Conservation (phyloP, 2,888 invertebrate species). For the Calephelis perditalis region DNA sequence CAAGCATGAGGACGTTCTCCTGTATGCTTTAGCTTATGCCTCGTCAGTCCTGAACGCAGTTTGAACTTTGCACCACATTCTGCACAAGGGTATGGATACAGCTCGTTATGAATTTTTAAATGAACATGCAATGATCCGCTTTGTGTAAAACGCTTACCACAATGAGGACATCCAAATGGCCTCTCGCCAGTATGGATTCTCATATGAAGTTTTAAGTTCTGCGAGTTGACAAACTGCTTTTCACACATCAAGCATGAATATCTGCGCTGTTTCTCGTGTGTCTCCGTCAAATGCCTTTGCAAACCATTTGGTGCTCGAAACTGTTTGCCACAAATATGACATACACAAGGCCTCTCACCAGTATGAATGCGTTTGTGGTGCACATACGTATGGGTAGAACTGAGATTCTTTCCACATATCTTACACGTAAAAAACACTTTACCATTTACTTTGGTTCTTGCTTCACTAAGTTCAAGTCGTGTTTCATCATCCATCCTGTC, state of each 20-base stretch:
- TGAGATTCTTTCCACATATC: constrained; percentile 77
- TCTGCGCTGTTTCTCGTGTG: constrained; percentile 79
- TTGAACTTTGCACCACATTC: constrained; percentile 80
- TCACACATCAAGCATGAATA: constrained; percentile 75
- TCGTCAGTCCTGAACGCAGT: constrained; percentile 72
- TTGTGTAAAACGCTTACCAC: constrained; percentile 82
- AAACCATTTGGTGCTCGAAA: constrained; percentile 82
- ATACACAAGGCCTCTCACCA: constrained; percentile 81
- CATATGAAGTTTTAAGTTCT: constrained; percentile 78
- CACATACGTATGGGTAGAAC: constrained; percentile 79
- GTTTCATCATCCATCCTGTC: constrained; percentile 52
- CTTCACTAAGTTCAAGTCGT: constrained; percentile 47
- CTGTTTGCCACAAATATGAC: constrained; percentile 82
- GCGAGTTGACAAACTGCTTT: constrained; percentile 78
- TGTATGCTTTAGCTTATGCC: constrained; percentile 79
- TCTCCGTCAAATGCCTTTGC: constrained; percentile 79
- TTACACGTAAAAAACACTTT: constrained; percentile 76
- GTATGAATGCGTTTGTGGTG: constrained; percentile 82
- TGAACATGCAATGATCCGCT: constrained; percentile 82
- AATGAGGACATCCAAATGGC: constrained; percentile 76
- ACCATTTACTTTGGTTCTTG: constrained; percentile 62
- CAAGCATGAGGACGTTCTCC: constrained; percentile 81
- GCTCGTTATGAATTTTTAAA: constrained; percentile 75
- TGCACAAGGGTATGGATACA: constrained; percentile 76
- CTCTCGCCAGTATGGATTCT: constrained; percentile 80